These are phyloP conservation scores for Enteromius anoplus DNA, from an alignment of 2,797 vertebrate species.

Conservation along the genomic window DNA sequence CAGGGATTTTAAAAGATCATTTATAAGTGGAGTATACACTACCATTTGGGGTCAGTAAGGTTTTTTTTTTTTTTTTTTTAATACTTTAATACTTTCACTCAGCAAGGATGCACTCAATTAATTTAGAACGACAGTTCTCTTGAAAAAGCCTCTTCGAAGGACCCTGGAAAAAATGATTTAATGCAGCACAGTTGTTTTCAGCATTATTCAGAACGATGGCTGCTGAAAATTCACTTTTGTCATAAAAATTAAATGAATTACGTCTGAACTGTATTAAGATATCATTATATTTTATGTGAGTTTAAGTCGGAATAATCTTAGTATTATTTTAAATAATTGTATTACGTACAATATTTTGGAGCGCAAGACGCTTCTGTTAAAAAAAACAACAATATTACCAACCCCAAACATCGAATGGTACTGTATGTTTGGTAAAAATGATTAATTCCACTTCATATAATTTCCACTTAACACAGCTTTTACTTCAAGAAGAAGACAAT, in stretches of 20 bases:
- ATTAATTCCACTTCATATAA: neutral
- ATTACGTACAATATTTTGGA: neutral
- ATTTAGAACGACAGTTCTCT: neutral
- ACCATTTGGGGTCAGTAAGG: neutral
- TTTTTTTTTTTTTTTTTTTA: no score
- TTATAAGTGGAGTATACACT: neutral
- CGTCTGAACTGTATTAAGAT: neutral
- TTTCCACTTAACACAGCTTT: neutral
- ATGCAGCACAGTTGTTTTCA: neutral
- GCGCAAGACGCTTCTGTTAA: neutral
- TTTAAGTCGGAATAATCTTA: neutral
- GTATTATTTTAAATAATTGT: neutral
- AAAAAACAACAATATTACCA: neutral
- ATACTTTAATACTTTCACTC: neutral
- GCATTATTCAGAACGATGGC: neutral
- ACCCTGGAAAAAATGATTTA: neutral
- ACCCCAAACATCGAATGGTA: neutral
- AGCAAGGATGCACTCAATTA: neutral
- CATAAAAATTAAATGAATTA: neutral
- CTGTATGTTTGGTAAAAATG: neutral
- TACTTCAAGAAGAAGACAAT: neutral
- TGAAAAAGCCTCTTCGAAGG: neutral
- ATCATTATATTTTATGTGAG: neutral
- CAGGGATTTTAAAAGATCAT: neutral
- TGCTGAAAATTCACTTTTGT: neutral